Evolutionary conservation across 2,888 invertebrate genomes (phyloP).

Genomic region (Melikaiella ostensackeni): DNA sequence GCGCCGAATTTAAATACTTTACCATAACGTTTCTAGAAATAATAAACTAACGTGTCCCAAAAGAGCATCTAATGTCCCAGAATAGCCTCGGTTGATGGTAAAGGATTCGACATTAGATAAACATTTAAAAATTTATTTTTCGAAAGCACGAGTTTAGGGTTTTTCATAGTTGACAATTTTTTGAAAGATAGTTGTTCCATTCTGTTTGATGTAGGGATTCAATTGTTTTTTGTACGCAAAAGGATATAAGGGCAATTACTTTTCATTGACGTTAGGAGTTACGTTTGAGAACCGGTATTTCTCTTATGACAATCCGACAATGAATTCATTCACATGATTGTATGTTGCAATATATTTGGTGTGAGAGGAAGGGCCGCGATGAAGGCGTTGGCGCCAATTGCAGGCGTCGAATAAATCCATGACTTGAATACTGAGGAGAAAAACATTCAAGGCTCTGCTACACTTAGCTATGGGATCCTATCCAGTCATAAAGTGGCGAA

Average conservation of each 20-base stretch:
- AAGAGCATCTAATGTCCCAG: too few species aligned
- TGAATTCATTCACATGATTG: slow-evolving; percentile 32
- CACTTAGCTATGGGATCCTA: neutral
- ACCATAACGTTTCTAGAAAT: too few species aligned
- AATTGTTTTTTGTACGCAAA: neutral
- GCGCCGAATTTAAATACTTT: too few species aligned
- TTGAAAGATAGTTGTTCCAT: too few species aligned
- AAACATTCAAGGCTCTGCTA: slow-evolving; percentile 4
- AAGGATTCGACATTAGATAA: too few species aligned
- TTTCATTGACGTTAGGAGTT: slow-evolving; percentile 7
- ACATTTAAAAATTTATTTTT: too few species aligned
- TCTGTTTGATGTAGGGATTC: too few species aligned
- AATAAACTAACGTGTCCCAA: too few species aligned
- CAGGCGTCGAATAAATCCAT: slow-evolving; percentile 34
- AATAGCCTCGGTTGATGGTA: too few species aligned
- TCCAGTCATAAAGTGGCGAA: slow-evolving; percentile 33
- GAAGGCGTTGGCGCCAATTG: slow-evolving; percentile 39
- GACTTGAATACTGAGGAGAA: slow-evolving; percentile 30
- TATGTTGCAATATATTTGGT: slow-evolving; percentile 24
- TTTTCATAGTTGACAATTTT: too few species aligned
- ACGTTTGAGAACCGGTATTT: slow-evolving; percentile 7
- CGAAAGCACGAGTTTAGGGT: too few species aligned
- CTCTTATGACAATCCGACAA: slow-evolving; percentile 25
- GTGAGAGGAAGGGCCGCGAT: slow-evolving; percentile 21
- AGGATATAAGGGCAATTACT: neutral